Conservation (phyloP, 2,797 vertebrate species). For the Chelmon rostratus region DNA sequence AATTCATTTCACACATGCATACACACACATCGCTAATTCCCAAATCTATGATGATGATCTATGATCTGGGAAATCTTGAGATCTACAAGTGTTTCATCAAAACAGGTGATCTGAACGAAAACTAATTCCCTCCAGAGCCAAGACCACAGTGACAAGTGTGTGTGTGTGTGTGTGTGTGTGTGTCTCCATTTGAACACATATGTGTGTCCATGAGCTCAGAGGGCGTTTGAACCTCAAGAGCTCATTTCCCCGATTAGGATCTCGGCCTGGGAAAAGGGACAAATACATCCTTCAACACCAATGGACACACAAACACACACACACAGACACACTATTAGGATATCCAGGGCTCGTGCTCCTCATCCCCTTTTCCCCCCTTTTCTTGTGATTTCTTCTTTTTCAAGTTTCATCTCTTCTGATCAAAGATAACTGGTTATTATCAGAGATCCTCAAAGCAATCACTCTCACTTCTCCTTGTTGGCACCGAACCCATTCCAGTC, state of each 20-base stretch:
- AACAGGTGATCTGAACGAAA: slow-evolving; percentile 21
- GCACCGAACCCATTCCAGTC: slow-evolving; percentile 50
- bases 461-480: slow-evolving; percentile 54
- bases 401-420: slow-evolving; percentile 51
- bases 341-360: neutral
- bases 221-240: slow-evolving; percentile 42
- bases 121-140: slow-evolving; percentile 33
- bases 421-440: slow-evolving; percentile 59
- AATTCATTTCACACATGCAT: slow-evolving; percentile 33
- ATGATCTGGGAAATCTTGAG: slow-evolving; percentile 38
- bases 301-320: slow-evolving; percentile 14
- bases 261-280: slow-evolving; percentile 38
- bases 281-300: slow-evolving; percentile 46
- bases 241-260: slow-evolving; percentile 69
- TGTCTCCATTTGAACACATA: slow-evolving; percentile 12
- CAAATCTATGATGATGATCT: slow-evolving; percentile 27
- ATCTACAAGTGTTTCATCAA: slow-evolving; percentile 49
- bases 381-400: slow-evolving; percentile 43
- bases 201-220: slow-evolving; percentile 16
- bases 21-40: slow-evolving; percentile 17
- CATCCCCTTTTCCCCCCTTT: slow-evolving; percentile 12
- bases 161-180: neutral
- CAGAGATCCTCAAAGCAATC: slow-evolving; percentile 61
- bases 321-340: slow-evolving; percentile 13
- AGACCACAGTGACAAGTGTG: slow-evolving; percentile 7